Evolutionary conservation across 2,888 invertebrate genomes (phyloP).

Genomic region (Barypeithes pellucidus): DNA sequence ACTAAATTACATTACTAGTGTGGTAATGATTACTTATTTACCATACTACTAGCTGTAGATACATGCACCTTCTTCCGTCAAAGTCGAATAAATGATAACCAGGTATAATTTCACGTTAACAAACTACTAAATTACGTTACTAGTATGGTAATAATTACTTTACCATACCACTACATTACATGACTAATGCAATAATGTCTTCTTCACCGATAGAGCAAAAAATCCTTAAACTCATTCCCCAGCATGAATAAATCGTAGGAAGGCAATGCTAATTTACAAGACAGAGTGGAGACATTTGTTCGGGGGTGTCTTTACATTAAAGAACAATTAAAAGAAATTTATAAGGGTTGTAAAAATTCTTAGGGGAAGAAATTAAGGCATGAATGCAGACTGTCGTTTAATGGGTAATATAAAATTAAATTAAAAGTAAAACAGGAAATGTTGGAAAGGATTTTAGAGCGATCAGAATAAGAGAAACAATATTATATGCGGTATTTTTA

Average conservation of each 20-base stretch:
- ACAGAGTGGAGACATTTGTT: slow-evolving; percentile 47
- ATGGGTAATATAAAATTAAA: slow-evolving; percentile 65
- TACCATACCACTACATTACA: too few species aligned
- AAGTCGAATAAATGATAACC: too few species aligned
- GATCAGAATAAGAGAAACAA: background rate
- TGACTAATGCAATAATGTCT: too few species aligned
- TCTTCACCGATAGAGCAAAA: background rate
- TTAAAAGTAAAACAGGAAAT: slow-evolving; percentile 61
- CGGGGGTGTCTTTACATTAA: slow-evolving; percentile 64
- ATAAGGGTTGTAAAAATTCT: slow-evolving; percentile 69
- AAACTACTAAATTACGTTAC: too few species aligned
- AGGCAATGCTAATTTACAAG: slow-evolving; percentile 53
- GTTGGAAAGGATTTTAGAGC: too few species aligned
- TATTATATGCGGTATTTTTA: background rate
- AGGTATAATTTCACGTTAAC: too few species aligned
- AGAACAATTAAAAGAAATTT: slow-evolving; percentile 70
- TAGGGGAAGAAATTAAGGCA: slow-evolving; percentile 61
- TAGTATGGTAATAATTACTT: too few species aligned
- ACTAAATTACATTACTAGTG: too few species aligned
- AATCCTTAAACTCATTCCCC: slow-evolving; percentile 1
- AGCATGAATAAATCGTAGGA: slow-evolving; percentile 31
- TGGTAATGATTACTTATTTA: too few species aligned
- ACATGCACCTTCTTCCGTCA: too few species aligned
- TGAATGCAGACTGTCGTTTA: slow-evolving; percentile 69
- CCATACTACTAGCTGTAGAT: too few species aligned